Evolutionary conservation across 2,113 vertebrate species (phyloP).

Genomic region (Tupaia tana): DNA sequence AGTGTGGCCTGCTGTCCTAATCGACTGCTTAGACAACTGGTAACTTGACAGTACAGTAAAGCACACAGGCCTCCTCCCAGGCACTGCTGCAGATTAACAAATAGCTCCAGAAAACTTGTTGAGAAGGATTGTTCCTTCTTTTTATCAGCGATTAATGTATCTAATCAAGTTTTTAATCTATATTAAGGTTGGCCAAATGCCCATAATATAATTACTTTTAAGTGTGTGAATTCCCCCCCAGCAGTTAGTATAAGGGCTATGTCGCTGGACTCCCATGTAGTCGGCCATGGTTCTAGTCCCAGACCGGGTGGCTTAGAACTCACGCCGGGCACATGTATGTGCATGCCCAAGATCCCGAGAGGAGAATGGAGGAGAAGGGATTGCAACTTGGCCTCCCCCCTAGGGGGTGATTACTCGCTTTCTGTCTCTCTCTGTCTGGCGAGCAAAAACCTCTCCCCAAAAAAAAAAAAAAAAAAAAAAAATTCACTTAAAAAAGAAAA

Average conservation of each 20-base stretch:
- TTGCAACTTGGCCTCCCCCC: no score
- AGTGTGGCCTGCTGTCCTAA: background rate
- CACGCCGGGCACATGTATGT: no score
- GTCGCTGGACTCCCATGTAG: no score
- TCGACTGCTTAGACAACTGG: background rate
- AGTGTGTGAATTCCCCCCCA: background rate
- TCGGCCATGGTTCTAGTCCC: no score
- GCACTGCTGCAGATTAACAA: background rate
- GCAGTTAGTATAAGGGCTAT: no score
- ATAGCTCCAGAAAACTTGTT: background rate
- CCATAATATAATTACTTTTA: constrained; percentile 50
- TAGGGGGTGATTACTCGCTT: no score
- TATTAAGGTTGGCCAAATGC: background rate
- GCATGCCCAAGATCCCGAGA: no score
- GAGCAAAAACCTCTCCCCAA: no score
- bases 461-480: no score
- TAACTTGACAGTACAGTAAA: background rate
- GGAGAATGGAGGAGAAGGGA: no score
- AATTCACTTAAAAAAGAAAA: background rate
- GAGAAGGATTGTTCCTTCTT: background rate
- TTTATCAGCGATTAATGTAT: background rate
- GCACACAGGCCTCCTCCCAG: background rate
- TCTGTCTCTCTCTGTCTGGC: no score
- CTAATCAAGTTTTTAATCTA: constrained; percentile 10
- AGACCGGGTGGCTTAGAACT: no score